Evolutionary conservation across 2,888 invertebrate species (phyloP).

Genomic region (Polyploca ridens): DNA sequence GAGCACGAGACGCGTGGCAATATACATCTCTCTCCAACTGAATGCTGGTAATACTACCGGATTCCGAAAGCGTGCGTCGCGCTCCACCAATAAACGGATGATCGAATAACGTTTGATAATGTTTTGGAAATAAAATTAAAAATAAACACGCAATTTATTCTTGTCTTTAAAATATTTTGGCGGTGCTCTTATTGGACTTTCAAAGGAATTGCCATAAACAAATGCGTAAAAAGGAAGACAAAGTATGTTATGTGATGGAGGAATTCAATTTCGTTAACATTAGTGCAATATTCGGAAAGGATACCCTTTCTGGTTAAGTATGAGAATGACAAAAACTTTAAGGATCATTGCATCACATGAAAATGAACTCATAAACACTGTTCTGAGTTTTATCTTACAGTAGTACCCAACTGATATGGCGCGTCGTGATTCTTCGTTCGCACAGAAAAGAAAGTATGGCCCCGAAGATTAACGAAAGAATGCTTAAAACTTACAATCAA

Average conservation of each 20-base stretch:
- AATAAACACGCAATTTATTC: not conserved
- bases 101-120: slow-evolving; percentile 12
- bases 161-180: not conserved
- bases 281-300: not conserved
- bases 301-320: not conserved
- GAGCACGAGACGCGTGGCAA: slow-evolving; percentile 28
- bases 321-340: not conserved
- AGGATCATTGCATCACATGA: not conserved
- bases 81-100: slow-evolving; percentile 18
- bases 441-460: no score
- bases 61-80: slow-evolving; percentile 64
- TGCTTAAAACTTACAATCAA: no score
- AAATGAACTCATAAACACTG: not conserved
- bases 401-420: no score
- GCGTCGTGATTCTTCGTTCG: no score
- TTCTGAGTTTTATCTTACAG: no score
- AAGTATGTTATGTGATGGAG: not conserved
- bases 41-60: slow-evolving; percentile 67
- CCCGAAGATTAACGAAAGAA: no score
- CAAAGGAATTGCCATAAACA: not conserved
- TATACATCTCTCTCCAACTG: slow-evolving; percentile 55
- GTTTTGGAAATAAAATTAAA: slow-evolving; percentile 18
- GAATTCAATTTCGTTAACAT: not conserved
- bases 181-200: not conserved
- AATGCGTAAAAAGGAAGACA: not conserved